These are phyloP conservation scores for Sinopyrophorus schimmeli DNA, from an alignment of 2,888 invertebrate species.

Conservation along the genomic window DNA sequence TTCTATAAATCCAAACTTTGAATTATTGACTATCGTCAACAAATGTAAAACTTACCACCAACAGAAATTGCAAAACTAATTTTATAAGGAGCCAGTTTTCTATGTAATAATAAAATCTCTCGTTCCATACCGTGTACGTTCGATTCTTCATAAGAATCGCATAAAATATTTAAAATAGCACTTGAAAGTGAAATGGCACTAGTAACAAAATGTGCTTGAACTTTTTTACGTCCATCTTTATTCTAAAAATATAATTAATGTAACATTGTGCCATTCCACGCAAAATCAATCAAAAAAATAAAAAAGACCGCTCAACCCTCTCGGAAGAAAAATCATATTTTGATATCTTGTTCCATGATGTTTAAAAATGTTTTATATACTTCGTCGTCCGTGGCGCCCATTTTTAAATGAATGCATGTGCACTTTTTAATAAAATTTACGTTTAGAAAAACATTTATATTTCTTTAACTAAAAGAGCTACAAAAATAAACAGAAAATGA, in stretches of 20 bases:
- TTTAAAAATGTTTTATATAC: too few species aligned
- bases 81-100: conserved; percentile 77
- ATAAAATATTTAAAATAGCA: conserved; percentile 60
- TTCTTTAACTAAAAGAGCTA: too few species aligned
- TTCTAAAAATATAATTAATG: conserved; percentile 42
- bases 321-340: too few species aligned
- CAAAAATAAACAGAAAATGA: too few species aligned
- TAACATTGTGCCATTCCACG: too few species aligned
- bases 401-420: too few species aligned
- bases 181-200: conserved; percentile 59
- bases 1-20: conserved; percentile 22
- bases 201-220: conserved; percentile 52
- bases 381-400: too few species aligned
- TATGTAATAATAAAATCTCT: conserved; percentile 64
- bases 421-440: too few species aligned
- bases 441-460: too few species aligned
- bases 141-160: conserved; percentile 62
- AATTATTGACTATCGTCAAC: conserved; percentile 12
- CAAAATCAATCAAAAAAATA: too few species aligned
- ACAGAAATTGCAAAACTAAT: conserved; percentile 64
- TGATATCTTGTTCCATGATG: too few species aligned
- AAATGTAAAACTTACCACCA: conserved; percentile 47
- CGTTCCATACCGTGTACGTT: conserved; percentile 54
- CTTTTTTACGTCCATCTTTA: conserved; percentile 50
- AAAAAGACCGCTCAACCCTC: too few species aligned